phyloP scores from a whole-genome alignment of 2,797 vertebrate species.

The Bovichtus diacanthus region DNA sequence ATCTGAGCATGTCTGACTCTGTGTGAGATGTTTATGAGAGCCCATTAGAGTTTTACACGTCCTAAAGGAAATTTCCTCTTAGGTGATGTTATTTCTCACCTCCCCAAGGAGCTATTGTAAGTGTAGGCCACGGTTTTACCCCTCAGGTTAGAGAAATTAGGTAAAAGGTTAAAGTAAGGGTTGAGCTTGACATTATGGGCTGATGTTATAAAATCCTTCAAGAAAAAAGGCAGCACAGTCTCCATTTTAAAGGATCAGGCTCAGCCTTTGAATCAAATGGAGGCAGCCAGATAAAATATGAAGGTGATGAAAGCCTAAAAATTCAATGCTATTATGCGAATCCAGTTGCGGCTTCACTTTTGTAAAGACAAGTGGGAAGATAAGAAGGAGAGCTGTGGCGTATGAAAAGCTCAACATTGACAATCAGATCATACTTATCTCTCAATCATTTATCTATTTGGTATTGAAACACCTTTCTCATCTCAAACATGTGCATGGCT shows the following conservation, averaged over 20 bases:
- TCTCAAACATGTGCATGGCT: background rate
- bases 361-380: background rate
- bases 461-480: background rate
- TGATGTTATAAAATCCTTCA: background rate
- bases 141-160: background rate
- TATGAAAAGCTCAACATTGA: background rate
- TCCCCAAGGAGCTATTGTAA: background rate
- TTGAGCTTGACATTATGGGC: background rate
- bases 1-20: background rate
- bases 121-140: background rate
- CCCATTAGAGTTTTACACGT: background rate
- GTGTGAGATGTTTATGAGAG: background rate
- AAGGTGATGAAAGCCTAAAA: background rate
- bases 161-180: background rate
- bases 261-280: slow-evolving; percentile 1
- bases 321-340: slow-evolving; percentile 13
- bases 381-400: background rate
- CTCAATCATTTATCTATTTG: background rate
- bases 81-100: background rate
- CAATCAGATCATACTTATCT: slow-evolving; percentile 5
- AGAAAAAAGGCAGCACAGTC: background rate
- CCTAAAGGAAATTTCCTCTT: background rate
- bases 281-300: slow-evolving; percentile 6
- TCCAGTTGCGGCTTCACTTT: background rate
- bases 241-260: background rate